phyloP scores from a whole-genome alignment of 1,140 invertebrate species.

The Aricia agestis region DNA sequence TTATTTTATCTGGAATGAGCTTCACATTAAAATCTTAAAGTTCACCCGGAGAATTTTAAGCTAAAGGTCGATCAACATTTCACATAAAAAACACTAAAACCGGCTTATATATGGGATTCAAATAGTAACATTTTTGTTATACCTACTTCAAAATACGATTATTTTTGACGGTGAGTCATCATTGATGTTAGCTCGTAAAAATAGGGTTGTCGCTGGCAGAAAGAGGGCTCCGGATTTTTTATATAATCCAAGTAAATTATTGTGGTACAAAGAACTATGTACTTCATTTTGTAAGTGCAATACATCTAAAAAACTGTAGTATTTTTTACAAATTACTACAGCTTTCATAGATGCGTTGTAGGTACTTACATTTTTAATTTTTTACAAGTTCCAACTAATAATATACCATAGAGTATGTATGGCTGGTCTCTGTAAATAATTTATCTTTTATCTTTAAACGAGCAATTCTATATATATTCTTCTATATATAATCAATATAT shows the following conservation, averaged over 20 bases:
- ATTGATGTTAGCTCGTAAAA: constrained; percentile 32
- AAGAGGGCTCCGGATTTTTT: background rate
- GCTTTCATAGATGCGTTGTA: too few relatives aligned
- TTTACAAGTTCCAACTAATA: too few relatives aligned
- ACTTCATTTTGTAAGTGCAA: too few relatives aligned
- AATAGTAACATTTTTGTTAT: constrained; percentile 19
- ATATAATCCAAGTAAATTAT: background rate
- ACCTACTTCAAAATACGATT: constrained; percentile 26
- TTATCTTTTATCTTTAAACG: too few relatives aligned
- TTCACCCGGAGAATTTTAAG: background rate
- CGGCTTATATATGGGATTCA: constrained; percentile 4
- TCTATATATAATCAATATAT: too few relatives aligned
- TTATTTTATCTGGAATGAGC: background rate
- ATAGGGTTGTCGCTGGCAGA: constrained; percentile 24
- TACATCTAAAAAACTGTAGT: too few relatives aligned
- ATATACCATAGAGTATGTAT: too few relatives aligned
- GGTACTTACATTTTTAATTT: too few relatives aligned
- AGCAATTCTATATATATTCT: too few relatives aligned
- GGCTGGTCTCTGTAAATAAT: too few relatives aligned
- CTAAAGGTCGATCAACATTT: background rate
- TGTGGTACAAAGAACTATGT: too few relatives aligned
- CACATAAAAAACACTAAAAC: constrained; percentile 4
- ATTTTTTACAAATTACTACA: too few relatives aligned
- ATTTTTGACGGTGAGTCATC: constrained; percentile 43
- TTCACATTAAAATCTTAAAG: background rate